Base-by-base conservation (phyloP, 2,797 vertebrate species). In the Danio choprae region DNA sequence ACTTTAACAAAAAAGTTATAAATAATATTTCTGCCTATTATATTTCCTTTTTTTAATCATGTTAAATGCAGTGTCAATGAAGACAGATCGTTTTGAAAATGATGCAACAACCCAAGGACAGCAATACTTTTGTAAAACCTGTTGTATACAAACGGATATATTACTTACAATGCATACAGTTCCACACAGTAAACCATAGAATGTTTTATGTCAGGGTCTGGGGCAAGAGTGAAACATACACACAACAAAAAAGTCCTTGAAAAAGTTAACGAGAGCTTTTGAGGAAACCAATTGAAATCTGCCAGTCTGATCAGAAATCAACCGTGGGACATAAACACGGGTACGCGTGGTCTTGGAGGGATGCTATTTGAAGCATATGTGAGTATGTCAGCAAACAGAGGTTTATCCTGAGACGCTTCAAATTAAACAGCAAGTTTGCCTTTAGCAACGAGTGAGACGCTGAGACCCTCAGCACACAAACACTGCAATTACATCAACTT, bases 331-430 rank as follows among this genome's bases (percentile, higher is more conserved):
- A 41, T 55, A 41, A 72, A 46, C 67, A 72, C 22, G 10, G 50
- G 38, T n/a, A 67, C 60, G 62, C 29, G 6, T 40, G 29, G 44
- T 64, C 15, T 44, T 50, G 13, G 41, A 71, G 50, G 41, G 22
- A 69, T 41, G n/a, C 36, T 55, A 55, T 56, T 41, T 68, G n/a
- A 56, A 80, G 48, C 48, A 74, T 64, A 75, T 76, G 68, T 53
- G 64, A 67, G 41, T 40, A 46, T 59, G 12, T 63, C 46, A 58
- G 72, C 38, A 59, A 51, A 65, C 72, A 55, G 12, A 5, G 41
- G 20, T 36, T 62, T 53, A 59, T 79, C 67, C 38, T 51, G 58
- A 62, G 46, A 64, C 15, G 38, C 41, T 53, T 55, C 58, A 71
- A 55, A 38, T 62, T 41, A 41, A 15, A 22, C 41, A 44, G 13